Conservation (phyloP, 2,113 vertebrate species). For the Donacobius atricapilla region DNA sequence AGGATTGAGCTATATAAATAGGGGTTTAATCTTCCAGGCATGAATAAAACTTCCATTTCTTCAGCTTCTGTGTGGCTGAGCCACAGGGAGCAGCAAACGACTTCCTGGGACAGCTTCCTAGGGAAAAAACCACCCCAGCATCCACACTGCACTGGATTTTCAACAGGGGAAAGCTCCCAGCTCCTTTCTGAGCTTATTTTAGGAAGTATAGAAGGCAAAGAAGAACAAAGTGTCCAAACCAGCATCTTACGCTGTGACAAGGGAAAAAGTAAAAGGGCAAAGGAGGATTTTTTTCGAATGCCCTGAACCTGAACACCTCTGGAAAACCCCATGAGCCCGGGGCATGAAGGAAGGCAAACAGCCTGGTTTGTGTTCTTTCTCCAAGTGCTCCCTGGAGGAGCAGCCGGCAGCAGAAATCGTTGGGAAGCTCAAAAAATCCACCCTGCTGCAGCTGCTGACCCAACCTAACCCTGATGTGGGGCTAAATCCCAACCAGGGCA, state of each 20-base stretch:
- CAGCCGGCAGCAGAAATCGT: not conserved
- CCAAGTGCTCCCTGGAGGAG: not conserved
- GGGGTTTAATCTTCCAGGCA: not conserved
- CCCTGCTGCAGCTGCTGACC: not conserved
- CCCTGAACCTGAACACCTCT: not conserved
- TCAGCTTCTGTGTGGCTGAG: not conserved
- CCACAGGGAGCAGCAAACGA: not conserved
- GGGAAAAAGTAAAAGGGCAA: not conserved
- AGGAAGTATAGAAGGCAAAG: not conserved
- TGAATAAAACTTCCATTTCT: not conserved
- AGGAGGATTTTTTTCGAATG: not conserved
- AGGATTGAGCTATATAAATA: not conserved
- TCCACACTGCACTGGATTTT: not conserved
- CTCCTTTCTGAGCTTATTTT: not conserved
- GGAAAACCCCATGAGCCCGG: not conserved
- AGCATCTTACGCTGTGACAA: not conserved
- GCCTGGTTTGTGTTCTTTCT: not conserved
- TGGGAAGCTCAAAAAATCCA: not conserved
- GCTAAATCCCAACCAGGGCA: not conserved
- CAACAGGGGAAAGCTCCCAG: not conserved
- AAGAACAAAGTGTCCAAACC: not conserved
- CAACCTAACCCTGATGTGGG: not conserved
- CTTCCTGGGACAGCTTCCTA: not conserved
- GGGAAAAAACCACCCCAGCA: not conserved
- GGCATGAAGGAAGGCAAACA: not conserved